These are phyloP conservation scores for Pseudomyrmex pallidus DNA, from an alignment of 1,140 invertebrate species.

Conservation along the genomic window DNA sequence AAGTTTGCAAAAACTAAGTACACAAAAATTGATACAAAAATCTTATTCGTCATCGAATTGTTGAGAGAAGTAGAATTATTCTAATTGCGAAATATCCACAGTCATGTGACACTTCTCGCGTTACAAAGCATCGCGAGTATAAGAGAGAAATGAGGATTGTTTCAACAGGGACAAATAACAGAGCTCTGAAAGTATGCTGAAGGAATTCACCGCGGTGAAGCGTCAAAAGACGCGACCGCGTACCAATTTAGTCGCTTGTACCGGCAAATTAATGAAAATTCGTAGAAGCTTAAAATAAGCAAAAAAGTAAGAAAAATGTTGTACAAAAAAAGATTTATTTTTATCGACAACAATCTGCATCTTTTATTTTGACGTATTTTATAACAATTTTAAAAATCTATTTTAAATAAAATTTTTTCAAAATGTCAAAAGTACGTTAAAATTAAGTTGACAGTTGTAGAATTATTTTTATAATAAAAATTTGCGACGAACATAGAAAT, in stretches of 20 bases:
- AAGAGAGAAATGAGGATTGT: not conserved
- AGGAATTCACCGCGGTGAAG: slow-evolving; percentile 64
- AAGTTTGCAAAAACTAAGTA: too few relatives aligned
- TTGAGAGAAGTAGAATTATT: too few relatives aligned
- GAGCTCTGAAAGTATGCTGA: slow-evolving; percentile 49
- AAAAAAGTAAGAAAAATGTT: not conserved
- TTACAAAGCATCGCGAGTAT: slow-evolving; percentile 1
- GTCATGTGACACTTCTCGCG: not conserved
- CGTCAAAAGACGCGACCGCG: slow-evolving; percentile 72
- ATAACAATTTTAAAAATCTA: not conserved
- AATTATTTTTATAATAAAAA: not conserved
- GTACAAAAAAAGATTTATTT: not conserved
- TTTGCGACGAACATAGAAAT: not conserved
- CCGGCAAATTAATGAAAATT: slow-evolving; percentile 72
- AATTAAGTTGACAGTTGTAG: not conserved
- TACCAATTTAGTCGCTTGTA: slow-evolving; percentile 64
- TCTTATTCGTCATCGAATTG: too few relatives aligned
- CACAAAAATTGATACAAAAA: too few relatives aligned
- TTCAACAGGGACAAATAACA: slow-evolving; percentile 24
- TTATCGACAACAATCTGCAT: not conserved
- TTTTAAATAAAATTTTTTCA: not conserved
- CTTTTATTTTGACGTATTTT: not conserved
- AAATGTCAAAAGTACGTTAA: not conserved
- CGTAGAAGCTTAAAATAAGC: slow-evolving; percentile 28
- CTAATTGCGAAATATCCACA: too few relatives aligned